Evolutionary conservation across 2,888 invertebrate species (phyloP), one percentile per base, ranked within the genome.

Genomic region (Eurois occulta): DNA sequence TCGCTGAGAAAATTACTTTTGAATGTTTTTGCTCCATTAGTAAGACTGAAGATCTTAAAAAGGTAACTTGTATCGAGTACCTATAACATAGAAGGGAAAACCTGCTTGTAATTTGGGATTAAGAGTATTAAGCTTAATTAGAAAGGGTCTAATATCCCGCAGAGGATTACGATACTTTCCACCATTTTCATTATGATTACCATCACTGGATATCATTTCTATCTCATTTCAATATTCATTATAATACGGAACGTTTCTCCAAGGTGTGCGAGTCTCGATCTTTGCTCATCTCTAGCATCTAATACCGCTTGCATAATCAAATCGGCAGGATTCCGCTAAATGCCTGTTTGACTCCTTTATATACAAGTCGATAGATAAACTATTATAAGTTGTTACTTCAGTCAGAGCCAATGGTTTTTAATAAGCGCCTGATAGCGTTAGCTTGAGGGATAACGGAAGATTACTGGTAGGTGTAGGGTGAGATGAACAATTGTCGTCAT

Each of bases 381-480:
- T 62, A 76, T 65, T 68, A 77, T 35, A 68, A 16, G 13, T 35
- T 68, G 65, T 75, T 72, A 79, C 76, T 82, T 72, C 38, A 65
- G 55, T 80, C 55, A 35, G 32, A 70, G 11, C n/a, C 69, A 68
- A 75, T 74, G 62, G 60, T 67, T 84, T 81, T 81, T 77, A 80
- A 78, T 79, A 75, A 77, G 48, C 41, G 32, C 24, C 16, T 32
- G 73, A 75, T 78, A 64, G 67, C 24, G 32, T 21, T 38, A 38
- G 74, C 32, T 72, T 69, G 60, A 64, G 64, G 58, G 35, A 24
- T 87, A 87, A 86, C 87, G 80, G 87, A 66, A 41, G 16, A n/a
- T 55, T 68, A 8, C 60, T 60, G 32, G 60, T 60, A 38, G 28
- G 43, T 62, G 32, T 52, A 77, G 76, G 87, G 88, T 79, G 38